These are phyloP conservation scores for Parascotia fuliginaria DNA, from an alignment of 2,888 invertebrate genomes.

Conservation along the genomic window DNA sequence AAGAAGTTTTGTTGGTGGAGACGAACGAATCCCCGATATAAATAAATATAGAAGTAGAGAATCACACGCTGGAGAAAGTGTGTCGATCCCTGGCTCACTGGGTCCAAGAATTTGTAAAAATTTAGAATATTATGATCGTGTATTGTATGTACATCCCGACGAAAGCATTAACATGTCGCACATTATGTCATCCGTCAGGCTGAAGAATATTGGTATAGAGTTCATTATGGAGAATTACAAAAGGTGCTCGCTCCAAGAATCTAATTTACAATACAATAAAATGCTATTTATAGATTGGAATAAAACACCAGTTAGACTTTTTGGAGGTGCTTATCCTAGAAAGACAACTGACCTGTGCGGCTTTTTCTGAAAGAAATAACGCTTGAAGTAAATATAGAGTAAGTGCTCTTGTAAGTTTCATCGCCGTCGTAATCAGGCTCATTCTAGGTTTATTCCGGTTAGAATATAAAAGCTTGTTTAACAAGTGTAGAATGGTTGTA, in stretches of 20 bases:
- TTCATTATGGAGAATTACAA: slow-evolving; percentile 74
- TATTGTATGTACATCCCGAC: slow-evolving; percentile 70
- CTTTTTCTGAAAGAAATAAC: slow-evolving; percentile 74
- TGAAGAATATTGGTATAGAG: slow-evolving; percentile 65
- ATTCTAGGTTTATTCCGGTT: too few relatives aligned
- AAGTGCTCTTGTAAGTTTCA: too few relatives aligned
- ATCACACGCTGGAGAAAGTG: slow-evolving; percentile 47
- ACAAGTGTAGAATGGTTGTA: too few relatives aligned
- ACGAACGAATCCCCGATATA: slow-evolving; percentile 71
- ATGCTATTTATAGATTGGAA: slow-evolving; percentile 87
- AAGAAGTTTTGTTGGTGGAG: slow-evolving; percentile 68
- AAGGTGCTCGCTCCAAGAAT: slow-evolving; percentile 68
- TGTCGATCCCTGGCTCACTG: slow-evolving; percentile 59
- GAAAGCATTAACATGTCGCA: slow-evolving; percentile 68
- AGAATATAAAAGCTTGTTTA: too few relatives aligned
- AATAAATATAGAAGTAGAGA: slow-evolving; percentile 69
- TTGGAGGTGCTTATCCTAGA: slow-evolving; percentile 88
- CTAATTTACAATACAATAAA: slow-evolving; percentile 53
- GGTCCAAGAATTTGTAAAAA: slow-evolving; percentile 69
- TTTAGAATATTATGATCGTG: slow-evolving; percentile 58
- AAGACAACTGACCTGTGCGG: slow-evolving; percentile 87
- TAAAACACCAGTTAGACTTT: slow-evolving; percentile 87
- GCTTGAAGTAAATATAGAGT: too few relatives aligned
- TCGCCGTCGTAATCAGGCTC: too few relatives aligned
- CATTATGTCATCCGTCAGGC: slow-evolving; percentile 66